Evolutionary conservation across 2,888 invertebrate genomes (phyloP).

Genomic region (Dasypogon diadema): DNA sequence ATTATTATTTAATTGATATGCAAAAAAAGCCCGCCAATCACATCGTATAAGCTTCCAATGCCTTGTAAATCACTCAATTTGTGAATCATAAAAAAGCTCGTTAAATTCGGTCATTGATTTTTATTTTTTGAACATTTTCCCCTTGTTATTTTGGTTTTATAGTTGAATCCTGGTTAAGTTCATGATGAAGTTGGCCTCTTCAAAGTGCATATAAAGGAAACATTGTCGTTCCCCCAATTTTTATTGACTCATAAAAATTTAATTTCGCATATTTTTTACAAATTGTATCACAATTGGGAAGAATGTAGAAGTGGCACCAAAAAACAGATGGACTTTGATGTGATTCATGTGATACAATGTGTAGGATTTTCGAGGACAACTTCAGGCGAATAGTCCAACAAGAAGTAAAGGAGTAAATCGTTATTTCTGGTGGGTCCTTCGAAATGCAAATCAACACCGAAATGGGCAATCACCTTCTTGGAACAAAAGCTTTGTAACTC

Average conservation of each 20-base stretch:
- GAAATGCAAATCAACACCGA: slow-evolving; percentile 36
- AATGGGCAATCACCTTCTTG: slow-evolving; percentile 31
- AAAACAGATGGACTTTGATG: background rate
- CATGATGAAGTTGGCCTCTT: slow-evolving; percentile 1
- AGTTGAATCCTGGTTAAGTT: background rate
- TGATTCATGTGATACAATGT: background rate
- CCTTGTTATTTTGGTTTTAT: slow-evolving; percentile 9
- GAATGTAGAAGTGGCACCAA: background rate
- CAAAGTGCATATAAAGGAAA: slow-evolving; percentile 32
- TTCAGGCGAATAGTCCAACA: too few relatives aligned
- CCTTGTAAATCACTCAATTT: slow-evolving; percentile 41
- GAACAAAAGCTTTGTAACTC: slow-evolving; percentile 5
- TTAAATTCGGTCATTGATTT: slow-evolving; percentile 47
- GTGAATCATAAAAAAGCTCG: slow-evolving; percentile 1
- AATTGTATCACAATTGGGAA: background rate
- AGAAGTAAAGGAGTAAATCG: too few relatives aligned
- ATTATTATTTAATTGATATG: slow-evolving; percentile 20
- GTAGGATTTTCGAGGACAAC: too few relatives aligned
- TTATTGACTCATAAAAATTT: slow-evolving; percentile 39
- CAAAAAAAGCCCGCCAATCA: slow-evolving; percentile 26
- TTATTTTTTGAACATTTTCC: slow-evolving; percentile 33
- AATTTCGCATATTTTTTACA: slow-evolving; percentile 21
- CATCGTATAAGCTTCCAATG: background rate
- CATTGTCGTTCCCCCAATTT: slow-evolving; percentile 42
- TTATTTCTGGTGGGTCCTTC: background rate